Evolutionary conservation across 2,888 invertebrate species (phyloP), one percentile per base, ranked within the genome.

Genomic region (Dichetophora obliterata): DNA sequence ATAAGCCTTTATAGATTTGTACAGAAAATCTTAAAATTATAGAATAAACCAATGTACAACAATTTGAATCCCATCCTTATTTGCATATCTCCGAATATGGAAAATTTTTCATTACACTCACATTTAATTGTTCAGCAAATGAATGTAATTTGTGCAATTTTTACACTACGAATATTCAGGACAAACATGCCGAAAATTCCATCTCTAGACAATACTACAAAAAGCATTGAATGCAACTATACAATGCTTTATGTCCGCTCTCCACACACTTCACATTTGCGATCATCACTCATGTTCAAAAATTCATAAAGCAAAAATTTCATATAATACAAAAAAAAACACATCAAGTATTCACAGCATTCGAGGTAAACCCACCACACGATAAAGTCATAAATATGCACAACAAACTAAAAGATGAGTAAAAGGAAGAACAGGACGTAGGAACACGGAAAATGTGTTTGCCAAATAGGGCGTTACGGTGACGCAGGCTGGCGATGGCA

Each of bases 291-390:
- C 66, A 43, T 37, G 22, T n/a, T 37, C 37, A 27, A 66, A 37
- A 66, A 66, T 66, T 66, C 66, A 66, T 66, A 34, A 66, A 43
- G 66, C 66, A 66, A 48, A 43, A 43, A 43, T 37, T 65, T 66
- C 22, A 37, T 66, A 66, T 22, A 43, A 59, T 37, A 66, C 22
- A 24, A 34, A 66, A 66, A 24, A 34, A 66, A 66, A 37, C 48
- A 66, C 9, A 37, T 66, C 66, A 66, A 37, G 66, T 43, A 66
- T 66, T 66, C 43, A 43, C n/a, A 66, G 43, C 66, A 34, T 66
- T 66, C 43, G 43, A 34, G 43, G 66, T 22, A 43, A 16, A 22
- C 31, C 31, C 48, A 66, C 66, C 66, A 43, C 66, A 66, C 31
- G 65, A 22, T 43, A 43, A 14, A 22, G 43, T 66, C 14, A 66